Base-by-base conservation (phyloP, 2,888 invertebrate genomes). In the Eupithecia subfuscata region DNA sequence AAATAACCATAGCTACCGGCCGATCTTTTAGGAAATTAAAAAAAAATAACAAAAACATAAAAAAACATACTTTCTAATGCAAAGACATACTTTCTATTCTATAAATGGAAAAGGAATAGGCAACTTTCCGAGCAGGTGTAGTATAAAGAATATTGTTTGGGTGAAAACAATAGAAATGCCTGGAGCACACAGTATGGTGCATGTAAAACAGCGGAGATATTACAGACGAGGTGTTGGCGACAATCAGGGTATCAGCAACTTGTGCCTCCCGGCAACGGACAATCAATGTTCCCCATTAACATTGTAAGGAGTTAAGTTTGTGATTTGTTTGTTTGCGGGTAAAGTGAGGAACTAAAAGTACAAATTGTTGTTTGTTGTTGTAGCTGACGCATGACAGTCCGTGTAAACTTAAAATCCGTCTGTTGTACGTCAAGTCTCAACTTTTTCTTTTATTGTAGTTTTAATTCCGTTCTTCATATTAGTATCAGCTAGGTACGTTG, bases 161-260 rank as follows among this genome's bases (percentile, higher is more conserved):
- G 9, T 0, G 18, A 9, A 52, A 52, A 52, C n/a, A 52, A 52
- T 52, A n/a, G n/a, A 52, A n/a, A 52, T 22, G 11, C n/a, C 11
- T n/a, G n/a, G n/a, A 8, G 2, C 63, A 16, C 6, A 30, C 30
- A 63, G 71, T 40, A 37, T 71, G 48, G n/a, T n/a, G n/a, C n/a
- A n/a, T 70, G 60, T 34, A 34, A 56, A 71, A 64, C 69, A 67
- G 67, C 37, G 16, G 25, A 71, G 48, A 56, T 70, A 69, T 65
- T 63, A 73, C 5, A 25, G 34, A n/a, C n/a, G 52, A 69, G 52
- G 70, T 52, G 69, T 52, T 45, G 71, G 71, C 34, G 45, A 43
- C 64, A 45, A 45, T 71, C 30, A 30, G 30, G 30, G 30, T 30
- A 30, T 30, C 40, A 4, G 14, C 14, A 43, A 43, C 43, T 43